phyloP scores from a whole-genome alignment of 2,797 vertebrate species.

The Oryzias dopingdopingensis region DNA sequence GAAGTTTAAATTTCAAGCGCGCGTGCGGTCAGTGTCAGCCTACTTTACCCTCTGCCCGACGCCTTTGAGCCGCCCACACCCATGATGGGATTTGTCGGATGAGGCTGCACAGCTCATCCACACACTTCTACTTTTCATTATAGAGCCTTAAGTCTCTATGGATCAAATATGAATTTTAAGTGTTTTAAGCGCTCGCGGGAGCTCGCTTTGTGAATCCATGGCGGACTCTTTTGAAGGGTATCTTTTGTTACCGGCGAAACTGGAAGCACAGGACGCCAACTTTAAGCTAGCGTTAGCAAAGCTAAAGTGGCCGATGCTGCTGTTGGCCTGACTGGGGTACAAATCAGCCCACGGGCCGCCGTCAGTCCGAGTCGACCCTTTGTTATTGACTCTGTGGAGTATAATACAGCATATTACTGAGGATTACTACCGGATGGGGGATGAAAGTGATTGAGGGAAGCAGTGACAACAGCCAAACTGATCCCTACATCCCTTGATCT shows the following conservation, averaged over 20 bases:
- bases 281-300: constrained; percentile 64
- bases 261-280: constrained; percentile 54
- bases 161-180: accelerated
- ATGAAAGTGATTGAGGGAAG: constrained; percentile 32
- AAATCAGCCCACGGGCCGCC: neutral
- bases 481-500: constrained; percentile 61
- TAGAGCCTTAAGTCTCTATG: accelerated
- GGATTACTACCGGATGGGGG: neutral
- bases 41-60: constrained; percentile 43
- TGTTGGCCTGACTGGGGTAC: constrained; percentile 34
- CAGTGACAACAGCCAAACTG: constrained; percentile 41
- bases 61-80: constrained; percentile 65
- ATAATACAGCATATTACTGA: neutral
- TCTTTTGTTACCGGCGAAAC: constrained; percentile 35
- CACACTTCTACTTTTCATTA: constrained; percentile 7
- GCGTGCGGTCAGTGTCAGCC: constrained; percentile 46
- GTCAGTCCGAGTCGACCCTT: too few relatives aligned
- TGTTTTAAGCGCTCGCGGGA: neutral
- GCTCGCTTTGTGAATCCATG: neutral
- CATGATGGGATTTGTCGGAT: constrained; percentile 45
- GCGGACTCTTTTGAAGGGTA: neutral
- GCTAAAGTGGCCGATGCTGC: constrained; percentile 61
- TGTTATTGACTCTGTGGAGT: too few relatives aligned
- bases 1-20: neutral
- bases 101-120: constrained; percentile 32